Conservation (phyloP, 2,113 vertebrate genomes). For the Percopsis transmontana region DNA sequence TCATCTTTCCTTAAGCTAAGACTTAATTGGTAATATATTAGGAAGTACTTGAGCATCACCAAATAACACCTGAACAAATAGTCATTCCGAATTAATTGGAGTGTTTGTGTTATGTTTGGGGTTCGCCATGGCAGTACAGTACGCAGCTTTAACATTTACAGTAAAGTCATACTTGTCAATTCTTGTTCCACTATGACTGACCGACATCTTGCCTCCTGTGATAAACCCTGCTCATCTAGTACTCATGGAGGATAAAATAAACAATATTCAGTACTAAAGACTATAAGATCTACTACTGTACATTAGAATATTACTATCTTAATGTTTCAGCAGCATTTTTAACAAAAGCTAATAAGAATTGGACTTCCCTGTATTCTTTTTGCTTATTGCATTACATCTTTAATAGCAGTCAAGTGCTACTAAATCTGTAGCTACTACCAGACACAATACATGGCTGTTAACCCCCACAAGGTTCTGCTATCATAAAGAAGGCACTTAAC, state of each 20-base stretch:
- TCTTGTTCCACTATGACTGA: background rate
- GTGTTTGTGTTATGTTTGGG: background rate
- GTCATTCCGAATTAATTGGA: background rate
- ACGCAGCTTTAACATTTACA: background rate
- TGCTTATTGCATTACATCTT: background rate
- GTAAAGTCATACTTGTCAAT: background rate
- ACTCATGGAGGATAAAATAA: background rate
- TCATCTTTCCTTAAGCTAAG: background rate
- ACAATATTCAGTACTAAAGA: background rate
- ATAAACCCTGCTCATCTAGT: slow-evolving; percentile 6
- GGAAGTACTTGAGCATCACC: background rate
- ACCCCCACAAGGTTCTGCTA: background rate
- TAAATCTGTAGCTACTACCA: background rate
- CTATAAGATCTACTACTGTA: background rate
- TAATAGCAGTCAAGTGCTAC: background rate
- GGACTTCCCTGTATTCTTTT: slow-evolving; percentile 3
- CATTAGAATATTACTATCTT: too few relatives aligned
- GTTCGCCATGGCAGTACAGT: background rate
- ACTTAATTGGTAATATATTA: background rate
- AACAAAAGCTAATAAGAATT: background rate
- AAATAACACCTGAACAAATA: background rate
- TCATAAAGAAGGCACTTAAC: slow-evolving; percentile 51
- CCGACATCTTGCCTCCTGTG: background rate
- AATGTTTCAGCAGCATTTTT: background rate
- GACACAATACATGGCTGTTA: background rate